phyloP scores from a whole-genome alignment of 2,113 vertebrate species.

The Apteryx mantelli region DNA sequence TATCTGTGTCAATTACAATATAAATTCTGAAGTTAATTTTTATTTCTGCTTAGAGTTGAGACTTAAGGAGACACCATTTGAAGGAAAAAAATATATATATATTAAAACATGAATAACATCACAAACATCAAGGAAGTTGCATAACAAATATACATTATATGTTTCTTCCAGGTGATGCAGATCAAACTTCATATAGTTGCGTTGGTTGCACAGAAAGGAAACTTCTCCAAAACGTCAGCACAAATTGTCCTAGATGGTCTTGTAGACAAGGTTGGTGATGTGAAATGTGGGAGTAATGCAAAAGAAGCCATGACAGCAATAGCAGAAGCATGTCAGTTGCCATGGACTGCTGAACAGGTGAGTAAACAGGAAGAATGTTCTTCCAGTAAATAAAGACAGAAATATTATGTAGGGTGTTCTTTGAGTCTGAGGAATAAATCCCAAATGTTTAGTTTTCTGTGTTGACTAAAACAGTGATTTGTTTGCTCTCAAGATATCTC shows the following conservation, averaged over 20 bases:
- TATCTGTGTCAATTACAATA: background rate
- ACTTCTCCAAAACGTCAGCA: conserved; percentile 95
- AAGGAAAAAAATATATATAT: background rate
- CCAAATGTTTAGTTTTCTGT: background rate
- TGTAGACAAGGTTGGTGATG: conserved; percentile 95
- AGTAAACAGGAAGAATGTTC: background rate
- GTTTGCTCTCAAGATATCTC: background rate
- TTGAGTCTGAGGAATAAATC: background rate
- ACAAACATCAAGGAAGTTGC: too few relatives aligned
- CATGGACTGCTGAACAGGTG: conserved; percentile 98
- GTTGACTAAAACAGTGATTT: background rate
- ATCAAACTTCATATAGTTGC: conserved; percentile 95
- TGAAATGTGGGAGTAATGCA: conserved; percentile 95
- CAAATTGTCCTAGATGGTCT: conserved; percentile 91
- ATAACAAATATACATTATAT: too few relatives aligned
- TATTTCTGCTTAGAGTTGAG: background rate
- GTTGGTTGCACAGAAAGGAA: conserved; percentile 90
- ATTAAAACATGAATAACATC: too few relatives aligned
- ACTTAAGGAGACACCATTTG: background rate
- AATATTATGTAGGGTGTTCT: background rate
- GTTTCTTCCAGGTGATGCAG: conserved; percentile 91
- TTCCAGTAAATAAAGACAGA: background rate
- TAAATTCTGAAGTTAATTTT: background rate
- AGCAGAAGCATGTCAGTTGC: conserved; percentile 88
- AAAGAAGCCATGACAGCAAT: conserved; percentile 94